Base-by-base conservation (phyloP, 92 coral and sea anemone species). In the Epizoanthus rinbou region DNA sequence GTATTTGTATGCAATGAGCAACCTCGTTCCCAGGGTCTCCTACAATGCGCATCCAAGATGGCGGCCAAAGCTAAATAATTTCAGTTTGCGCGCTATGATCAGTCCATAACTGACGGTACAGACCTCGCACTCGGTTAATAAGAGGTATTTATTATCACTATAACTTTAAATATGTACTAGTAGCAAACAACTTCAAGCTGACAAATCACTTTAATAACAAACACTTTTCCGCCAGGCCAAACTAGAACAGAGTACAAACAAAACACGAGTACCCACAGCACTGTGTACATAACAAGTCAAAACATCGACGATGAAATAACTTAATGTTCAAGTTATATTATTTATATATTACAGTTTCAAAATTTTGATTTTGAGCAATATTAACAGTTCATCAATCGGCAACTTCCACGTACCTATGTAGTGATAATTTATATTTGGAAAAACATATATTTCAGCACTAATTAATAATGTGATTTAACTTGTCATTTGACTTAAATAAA, bases 261-360 rank as follows among this genome's bases (percentile, higher is more conserved):
- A 43, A 10, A n/a, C 6, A 39, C 11, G 4, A 10, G 28, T 39
- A 43, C 53, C 56, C 9, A 19, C 52, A 41, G 57, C 31, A 39
- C 45, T 18, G 16, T 47, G 15, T n/a, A n/a, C 43, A 50, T 47
- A 72, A 66, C 72, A 66, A 67, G 22, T 64, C 41, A 28, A 64
- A 64, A 64, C 41, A 67, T 13, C 22, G 47, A 67, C 45, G 47
- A 8, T 8, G 73, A 67, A 67, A 67, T 67, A 67, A 67, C 73
- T 67, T 67, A 67, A 15, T 33, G 31, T 9, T 67, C 43, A 23
- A 33, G n/a, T 28, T 25, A 67, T 67, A 67, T 67, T 67, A 47
- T 72, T 16, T 19, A 72, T 72, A 72, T 72, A 52, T 72, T 72
- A 72, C 59, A 72, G 45, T 72, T 47, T 52, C 31, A 72, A 72